These are phyloP conservation scores for Oryzias dopingdopingensis DNA, from an alignment of 2,797 vertebrate species.

Conservation along the genomic window DNA sequence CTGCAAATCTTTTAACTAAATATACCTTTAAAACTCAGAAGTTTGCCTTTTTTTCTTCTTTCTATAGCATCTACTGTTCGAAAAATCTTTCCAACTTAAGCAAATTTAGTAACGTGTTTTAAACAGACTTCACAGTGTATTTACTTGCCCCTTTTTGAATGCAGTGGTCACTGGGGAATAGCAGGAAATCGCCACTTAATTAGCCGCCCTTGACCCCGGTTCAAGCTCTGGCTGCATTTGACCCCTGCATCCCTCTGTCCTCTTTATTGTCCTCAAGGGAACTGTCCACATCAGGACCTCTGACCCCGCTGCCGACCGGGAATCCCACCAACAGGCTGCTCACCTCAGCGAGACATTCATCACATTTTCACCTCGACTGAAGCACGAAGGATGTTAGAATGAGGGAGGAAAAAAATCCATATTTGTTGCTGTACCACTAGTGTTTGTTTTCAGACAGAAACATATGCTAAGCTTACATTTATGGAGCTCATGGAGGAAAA, in stretches of 20 bases:
- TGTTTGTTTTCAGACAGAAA: conserved; percentile 25
- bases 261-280: conserved; percentile 76
- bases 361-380: conserved; percentile 35
- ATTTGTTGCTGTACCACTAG: conserved; percentile 12
- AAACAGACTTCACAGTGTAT: conserved; percentile 22
- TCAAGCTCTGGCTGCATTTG: conserved; percentile 53
- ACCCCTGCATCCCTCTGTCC: conserved; percentile 56
- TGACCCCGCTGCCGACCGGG: conserved; percentile 52
- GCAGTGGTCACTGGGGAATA: conserved; percentile 69
- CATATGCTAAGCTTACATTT: conserved; percentile 22
- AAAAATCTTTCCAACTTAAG: conserved; percentile 6
- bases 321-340: conserved; percentile 57
- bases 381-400: background rate
- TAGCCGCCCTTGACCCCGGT: conserved; percentile 73
- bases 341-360: conserved; percentile 34
- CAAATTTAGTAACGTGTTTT: conserved; percentile 40
- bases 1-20: background rate
- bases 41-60: background rate
- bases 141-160: conserved; percentile 32
- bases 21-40: background rate
- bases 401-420: background rate
- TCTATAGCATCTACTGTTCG: background rate
- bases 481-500: conserved; percentile 11
- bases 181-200: conserved; percentile 76
- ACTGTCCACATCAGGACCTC: conserved; percentile 62